phyloP scores from a whole-genome alignment of 2,113 vertebrate genomes.

The Falco punctatus region DNA sequence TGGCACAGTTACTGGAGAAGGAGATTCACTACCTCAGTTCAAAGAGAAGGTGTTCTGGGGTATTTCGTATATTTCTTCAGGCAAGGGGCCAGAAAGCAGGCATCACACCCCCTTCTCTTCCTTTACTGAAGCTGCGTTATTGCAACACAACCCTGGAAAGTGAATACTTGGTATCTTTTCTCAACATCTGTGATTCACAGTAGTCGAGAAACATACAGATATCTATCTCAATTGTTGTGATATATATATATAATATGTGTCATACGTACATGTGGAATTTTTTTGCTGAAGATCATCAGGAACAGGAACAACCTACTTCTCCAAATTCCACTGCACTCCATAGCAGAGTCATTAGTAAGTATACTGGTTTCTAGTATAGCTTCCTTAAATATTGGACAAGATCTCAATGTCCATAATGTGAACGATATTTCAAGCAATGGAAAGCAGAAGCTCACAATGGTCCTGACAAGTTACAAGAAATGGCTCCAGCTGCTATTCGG shows the following conservation, averaged over 20 bases:
- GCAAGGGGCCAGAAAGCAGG: not conserved
- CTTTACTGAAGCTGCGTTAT: not conserved
- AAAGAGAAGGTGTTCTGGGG: not conserved
- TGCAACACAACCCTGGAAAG: slow-evolving; percentile 13
- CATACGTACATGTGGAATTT: not conserved
- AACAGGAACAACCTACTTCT: not conserved
- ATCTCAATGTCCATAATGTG: rapidly evolving
- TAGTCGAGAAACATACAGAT: not conserved
- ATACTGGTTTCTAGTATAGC: not conserved
- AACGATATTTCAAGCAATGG: not conserved
- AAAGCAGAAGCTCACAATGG: not conserved
- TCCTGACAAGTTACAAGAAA: not conserved
- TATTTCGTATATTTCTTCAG: not conserved
- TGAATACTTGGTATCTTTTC: slow-evolving; percentile 43
- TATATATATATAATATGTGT: not conserved
- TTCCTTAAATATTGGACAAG: not conserved
- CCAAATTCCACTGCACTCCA: not conserved
- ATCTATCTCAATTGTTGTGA: not conserved
- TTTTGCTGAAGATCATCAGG: not conserved
- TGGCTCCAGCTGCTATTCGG: not conserved
- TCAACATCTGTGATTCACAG: not conserved
- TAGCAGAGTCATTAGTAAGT: not conserved
- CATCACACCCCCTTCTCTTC: not conserved
- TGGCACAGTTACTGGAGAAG: not conserved
- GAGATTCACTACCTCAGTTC: not conserved